phyloP scores from a whole-genome alignment of 2,888 invertebrate species.

The Cosmopolites sordidus region DNA sequence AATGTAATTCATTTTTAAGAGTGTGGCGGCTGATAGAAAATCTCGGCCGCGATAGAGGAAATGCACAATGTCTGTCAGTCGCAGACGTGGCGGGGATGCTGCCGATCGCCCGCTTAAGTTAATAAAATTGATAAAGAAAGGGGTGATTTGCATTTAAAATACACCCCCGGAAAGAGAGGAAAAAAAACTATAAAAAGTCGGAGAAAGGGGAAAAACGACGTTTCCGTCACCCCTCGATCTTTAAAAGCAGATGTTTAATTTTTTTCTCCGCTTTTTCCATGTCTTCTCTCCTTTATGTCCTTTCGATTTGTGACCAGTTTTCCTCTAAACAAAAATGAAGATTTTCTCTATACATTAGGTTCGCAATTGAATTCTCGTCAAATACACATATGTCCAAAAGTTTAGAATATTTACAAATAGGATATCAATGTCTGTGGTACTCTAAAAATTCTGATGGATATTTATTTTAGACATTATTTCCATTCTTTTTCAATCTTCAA shows the following conservation, averaged over 20 bases:
- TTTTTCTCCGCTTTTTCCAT: constrained; percentile 7
- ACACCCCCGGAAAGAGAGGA: constrained; percentile 17
- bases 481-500: too few relatives aligned
- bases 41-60: constrained; percentile 26
- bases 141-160: constrained; percentile 33
- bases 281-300: too few relatives aligned
- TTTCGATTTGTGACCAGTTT: too few relatives aligned
- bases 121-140: constrained; percentile 37
- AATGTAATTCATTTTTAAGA: too few relatives aligned
- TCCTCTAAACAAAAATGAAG: too few relatives aligned
- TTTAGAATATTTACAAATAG: too few relatives aligned
- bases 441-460: too few relatives aligned
- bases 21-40: constrained; percentile 9
- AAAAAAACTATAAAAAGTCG: constrained; percentile 24
- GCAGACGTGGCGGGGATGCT: constrained; percentile 26
- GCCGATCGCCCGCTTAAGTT: constrained; percentile 33
- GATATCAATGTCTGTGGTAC: too few relatives aligned
- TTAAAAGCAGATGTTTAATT: constrained; percentile 20
- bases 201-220: constrained; percentile 22
- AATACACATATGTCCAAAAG: too few relatives aligned
- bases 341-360: too few relatives aligned
- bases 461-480: too few relatives aligned
- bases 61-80: constrained; percentile 38
- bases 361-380: too few relatives aligned
- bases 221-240: constrained; percentile 5